Base-by-base conservation (phyloP, 2,888 invertebrate species). In the Callosobruchus maculatus region DNA sequence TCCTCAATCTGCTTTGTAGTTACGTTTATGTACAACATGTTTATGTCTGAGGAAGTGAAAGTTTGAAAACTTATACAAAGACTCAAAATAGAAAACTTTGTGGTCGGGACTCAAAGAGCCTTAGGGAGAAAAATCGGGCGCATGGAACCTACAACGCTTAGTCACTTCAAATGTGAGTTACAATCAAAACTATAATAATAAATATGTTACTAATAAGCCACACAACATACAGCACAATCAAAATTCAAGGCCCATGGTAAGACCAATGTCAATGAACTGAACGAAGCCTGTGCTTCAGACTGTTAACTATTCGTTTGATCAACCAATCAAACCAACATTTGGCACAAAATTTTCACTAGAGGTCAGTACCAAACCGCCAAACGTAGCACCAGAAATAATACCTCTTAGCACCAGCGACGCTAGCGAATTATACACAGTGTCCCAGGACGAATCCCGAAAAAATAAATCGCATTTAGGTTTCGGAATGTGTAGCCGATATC, bases 1-100 rank as follows among this genome's bases (percentile, higher is more conserved):
- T 76, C 20, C 22, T 77, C 3, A 77, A 78, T 73, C 69, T 74
- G 0, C 20, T 74, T 26, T 76, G 75, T 74, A 67, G 70, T 22
- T 74, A 72, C 73, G 68, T 75, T 7, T 26, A 74, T 22, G 20
- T 31, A 21, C 74, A 76, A 76, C 30, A 31, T n/a, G n/a, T n/a
- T n/a, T n/a, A n/a, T n/a, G 2, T 67, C 66, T 69, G 70, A 70
- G 18, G 72, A 20, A 30, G 49, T 68, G 5, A 71, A 70, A 70
- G 20, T 68, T n/a, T 71, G 68, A 18, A 74, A 75, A 74, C 67
- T 69, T 75, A 30, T 72, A 74, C 9, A 68, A 76, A 18, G 67
- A 71, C n/a, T 22, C 70, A 71, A 26, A 74, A n/a, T 26, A 71
- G 18, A 72, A 76, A 72, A 74, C 71, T 66, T 68, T 74, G 71